Conservation (phyloP, 1,140 invertebrate genomes). For the Atopsyche davidsoni region DNA sequence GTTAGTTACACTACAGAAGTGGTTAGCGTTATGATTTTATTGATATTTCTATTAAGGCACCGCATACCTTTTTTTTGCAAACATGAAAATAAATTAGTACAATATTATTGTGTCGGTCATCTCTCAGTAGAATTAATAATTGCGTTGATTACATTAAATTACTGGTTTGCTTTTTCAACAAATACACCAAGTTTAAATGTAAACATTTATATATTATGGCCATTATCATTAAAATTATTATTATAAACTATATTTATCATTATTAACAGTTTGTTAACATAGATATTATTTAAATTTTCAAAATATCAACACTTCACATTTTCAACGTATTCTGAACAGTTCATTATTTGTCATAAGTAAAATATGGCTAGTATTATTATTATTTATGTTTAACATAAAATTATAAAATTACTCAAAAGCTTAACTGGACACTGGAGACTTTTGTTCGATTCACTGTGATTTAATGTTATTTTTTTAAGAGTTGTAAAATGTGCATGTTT, state of each 20-base stretch:
- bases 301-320: not conserved
- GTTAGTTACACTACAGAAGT: conserved; percentile 6
- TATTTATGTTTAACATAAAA: conserved; percentile 2
- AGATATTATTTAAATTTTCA: conserved; percentile 9
- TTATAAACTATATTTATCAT: not conserved
- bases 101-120: conserved; percentile 10
- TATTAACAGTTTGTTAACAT: conserved; percentile 11
- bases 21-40: not conserved
- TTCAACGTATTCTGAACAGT: not conserved
- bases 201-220: conserved; percentile 25
- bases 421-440: conserved; percentile 10
- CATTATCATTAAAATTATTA: conserved; percentile 18
- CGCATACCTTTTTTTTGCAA: conserved; percentile 6
- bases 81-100: conserved; percentile 5
- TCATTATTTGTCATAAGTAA: conserved; percentile 4
- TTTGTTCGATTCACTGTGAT: conserved; percentile 24
- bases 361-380: not conserved
- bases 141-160: conserved; percentile 19
- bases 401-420: not conserved
- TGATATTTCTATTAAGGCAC: conserved; percentile 9
- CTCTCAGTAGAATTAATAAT: conserved; percentile 5
- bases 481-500: conserved; percentile 6
- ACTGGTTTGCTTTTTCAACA: conserved; percentile 11
- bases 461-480: conserved; percentile 7
- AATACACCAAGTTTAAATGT: conserved; percentile 3